Conservation (phyloP, 2,113 vertebrate species). For the Nyctibius bracteatus region DNA sequence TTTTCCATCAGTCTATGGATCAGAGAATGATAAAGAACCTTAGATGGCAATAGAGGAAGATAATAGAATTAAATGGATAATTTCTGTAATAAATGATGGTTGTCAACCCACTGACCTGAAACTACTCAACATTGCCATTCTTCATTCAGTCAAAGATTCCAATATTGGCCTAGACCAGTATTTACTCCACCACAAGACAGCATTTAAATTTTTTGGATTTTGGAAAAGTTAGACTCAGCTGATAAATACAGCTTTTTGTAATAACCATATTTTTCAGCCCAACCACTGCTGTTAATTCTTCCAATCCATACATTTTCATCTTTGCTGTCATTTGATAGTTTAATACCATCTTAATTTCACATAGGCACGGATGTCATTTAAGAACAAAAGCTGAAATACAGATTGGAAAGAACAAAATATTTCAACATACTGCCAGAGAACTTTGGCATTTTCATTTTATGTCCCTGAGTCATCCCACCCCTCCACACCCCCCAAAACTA, state of each 20-base stretch:
- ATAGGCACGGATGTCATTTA: not conserved
- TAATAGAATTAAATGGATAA: not conserved
- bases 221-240: not conserved
- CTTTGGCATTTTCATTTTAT: not conserved
- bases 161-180: not conserved
- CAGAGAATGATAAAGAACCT: not conserved
- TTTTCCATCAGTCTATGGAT: not conserved
- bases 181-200: not conserved
- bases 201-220: not conserved
- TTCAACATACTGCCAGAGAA: not conserved
- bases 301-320: not conserved
- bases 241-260: not conserved
- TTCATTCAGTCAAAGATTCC: not conserved
- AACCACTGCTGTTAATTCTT: not conserved
- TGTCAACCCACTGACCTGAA: not conserved
- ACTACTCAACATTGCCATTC: not conserved
- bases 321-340: not conserved
- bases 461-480: not conserved
- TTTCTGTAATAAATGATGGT: not conserved
- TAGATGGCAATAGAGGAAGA: not conserved
- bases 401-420: not conserved
- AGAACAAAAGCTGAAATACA: not conserved
- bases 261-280: not conserved
- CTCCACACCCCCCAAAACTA: not conserved
- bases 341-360: not conserved